Conservation (phyloP, 2,113 vertebrate genomes). For the Lasiurus cinereus region DNA sequence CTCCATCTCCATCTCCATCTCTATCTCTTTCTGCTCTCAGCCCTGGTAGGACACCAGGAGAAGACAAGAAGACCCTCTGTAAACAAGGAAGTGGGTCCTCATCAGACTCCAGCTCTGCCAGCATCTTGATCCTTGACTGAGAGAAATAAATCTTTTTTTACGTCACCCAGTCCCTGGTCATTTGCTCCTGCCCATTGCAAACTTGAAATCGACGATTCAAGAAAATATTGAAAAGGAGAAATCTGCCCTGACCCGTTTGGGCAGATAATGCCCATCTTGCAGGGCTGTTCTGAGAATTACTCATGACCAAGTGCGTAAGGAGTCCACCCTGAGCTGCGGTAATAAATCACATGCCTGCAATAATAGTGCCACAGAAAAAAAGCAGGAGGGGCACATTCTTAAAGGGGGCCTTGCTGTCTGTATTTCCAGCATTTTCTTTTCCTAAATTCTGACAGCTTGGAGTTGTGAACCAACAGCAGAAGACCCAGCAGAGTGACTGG, state of each 20-base stretch:
- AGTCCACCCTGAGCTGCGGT: neutral
- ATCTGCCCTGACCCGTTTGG: too few species aligned
- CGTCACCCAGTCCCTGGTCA: neutral
- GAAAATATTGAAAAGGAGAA: neutral
- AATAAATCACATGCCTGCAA: neutral
- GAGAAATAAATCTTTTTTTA: neutral
- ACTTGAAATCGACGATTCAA: neutral
- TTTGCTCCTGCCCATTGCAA: neutral
- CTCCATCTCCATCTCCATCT: too few species aligned
- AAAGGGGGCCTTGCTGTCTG: neutral
- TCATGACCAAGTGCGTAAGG: neutral
- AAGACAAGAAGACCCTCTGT: neutral
- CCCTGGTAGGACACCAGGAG: neutral
- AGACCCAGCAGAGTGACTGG: neutral
- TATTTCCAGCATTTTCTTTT: neutral
- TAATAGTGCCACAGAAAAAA: neutral
- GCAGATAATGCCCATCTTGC: neutral
- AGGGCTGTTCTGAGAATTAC: neutral
- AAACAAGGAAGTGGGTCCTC: neutral
- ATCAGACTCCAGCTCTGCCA: neutral
- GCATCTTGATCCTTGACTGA: neutral
- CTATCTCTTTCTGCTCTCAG: too few species aligned
- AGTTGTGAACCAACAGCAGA: neutral
- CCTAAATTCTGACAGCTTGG: neutral
- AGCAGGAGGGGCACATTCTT: neutral